A percentile compares a stretch with the other conserved stretches of the same genome.
Conservation (phyloP, 2,888 invertebrate species). For the Euplexia lucipara region DNA sequence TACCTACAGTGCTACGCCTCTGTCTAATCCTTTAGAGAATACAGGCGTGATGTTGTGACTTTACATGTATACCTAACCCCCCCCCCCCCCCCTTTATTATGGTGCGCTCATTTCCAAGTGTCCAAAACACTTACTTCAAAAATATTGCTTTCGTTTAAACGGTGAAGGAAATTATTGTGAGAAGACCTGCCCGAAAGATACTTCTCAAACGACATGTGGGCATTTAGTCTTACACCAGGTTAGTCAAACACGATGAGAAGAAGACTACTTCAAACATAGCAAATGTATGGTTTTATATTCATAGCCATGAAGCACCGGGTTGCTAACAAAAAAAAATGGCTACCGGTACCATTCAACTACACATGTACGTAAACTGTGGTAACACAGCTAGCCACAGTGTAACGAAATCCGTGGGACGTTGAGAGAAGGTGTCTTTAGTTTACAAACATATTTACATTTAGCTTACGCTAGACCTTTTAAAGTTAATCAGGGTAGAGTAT, state of each 20-base stretch:
- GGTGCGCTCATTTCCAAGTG: constrained; percentile 15
- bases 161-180: too few relatives aligned
- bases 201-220: too few relatives aligned
- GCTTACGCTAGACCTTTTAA: constrained; percentile 16
- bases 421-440: constrained; percentile 38
- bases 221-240: too few relatives aligned
- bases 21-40: too few relatives aligned
- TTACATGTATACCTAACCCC: too few relatives aligned
- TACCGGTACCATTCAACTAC: constrained; percentile 11
- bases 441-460: constrained; percentile 39
- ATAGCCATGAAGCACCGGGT: constrained; percentile 71
- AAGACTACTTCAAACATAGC: constrained; percentile 72
- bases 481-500: background rate
- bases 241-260: too few relatives aligned
- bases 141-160: too few relatives aligned
- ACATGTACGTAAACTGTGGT: constrained; percentile 62
- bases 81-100: too few relatives aligned
- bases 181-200: too few relatives aligned
- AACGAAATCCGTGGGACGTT: constrained; percentile 71
- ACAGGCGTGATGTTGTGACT: background rate
- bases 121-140: constrained; percentile 62
- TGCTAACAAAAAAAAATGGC: constrained; percentile 65
- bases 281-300: constrained; percentile 70
- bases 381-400: constrained; percentile 63
- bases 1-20: too few relatives aligned